These are phyloP conservation scores for Eulithis prunata DNA, from an alignment of 2,888 invertebrate genomes.

Conservation along the genomic window DNA sequence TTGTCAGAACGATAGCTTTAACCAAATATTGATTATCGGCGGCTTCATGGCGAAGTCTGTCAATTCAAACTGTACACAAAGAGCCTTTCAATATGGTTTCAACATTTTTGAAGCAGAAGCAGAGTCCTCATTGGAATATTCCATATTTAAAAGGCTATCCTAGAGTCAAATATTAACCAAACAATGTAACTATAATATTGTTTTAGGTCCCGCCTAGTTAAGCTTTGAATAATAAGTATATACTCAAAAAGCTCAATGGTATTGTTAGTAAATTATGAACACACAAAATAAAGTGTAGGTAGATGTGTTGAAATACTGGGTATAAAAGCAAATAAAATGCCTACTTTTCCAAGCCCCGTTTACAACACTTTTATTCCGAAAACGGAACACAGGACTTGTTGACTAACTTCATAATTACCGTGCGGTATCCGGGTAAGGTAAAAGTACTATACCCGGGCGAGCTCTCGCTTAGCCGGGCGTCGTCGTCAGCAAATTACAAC, in stretches of 20 bases:
- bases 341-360: not conserved
- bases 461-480: slow-evolving; percentile 33
- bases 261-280: slow-evolving; percentile 9
- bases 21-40: slow-evolving; percentile 25
- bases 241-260: slow-evolving; percentile 5
- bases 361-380: slow-evolving; percentile 12
- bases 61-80: slow-evolving; percentile 21
- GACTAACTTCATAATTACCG: slow-evolving; percentile 26
- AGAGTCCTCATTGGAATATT: not conserved
- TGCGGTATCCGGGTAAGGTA: slow-evolving; percentile 18
- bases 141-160: not conserved
- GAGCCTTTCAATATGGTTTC: slow-evolving; percentile 12
- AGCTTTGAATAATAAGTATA: not conserved
- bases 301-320: no score
- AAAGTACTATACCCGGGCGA: slow-evolving; percentile 32
- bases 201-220: slow-evolving; percentile 5
- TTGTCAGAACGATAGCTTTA: slow-evolving; percentile 6
- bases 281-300: not conserved
- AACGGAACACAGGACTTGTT: slow-evolving; percentile 20
- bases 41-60: slow-evolving; percentile 18
- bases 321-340: no score
- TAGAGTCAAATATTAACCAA: slow-evolving; percentile 1
- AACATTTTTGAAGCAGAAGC: not conserved
- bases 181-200: not conserved
- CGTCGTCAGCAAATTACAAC: slow-evolving; percentile 48